Evolutionary conservation across 1,140 invertebrate species (phyloP), one percentile per base, ranked within the genome.

Genomic region (Himalopsyche phryganea): DNA sequence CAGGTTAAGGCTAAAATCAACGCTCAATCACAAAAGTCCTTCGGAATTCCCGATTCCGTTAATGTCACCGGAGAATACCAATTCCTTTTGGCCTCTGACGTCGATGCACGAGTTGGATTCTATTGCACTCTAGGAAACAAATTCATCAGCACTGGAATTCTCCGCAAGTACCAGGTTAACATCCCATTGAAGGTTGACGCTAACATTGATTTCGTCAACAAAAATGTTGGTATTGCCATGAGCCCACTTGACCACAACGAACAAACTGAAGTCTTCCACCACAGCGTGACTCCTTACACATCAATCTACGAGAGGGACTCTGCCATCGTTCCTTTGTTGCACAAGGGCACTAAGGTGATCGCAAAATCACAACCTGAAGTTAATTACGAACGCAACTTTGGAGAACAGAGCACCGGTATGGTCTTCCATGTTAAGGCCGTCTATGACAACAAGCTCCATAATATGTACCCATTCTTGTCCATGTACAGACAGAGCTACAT

Each of bases 91-190:
- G 74, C 78, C 17, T 66, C 67, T 40, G 82, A 82, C 54, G 57
- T 74, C 15, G 79, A 83, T 60, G 79, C 78, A 28, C 79, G 76
- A 63, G 67, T 85, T 63, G 81, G 84, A 17, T 87, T 87, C 66
- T 67, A 85, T 32, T 70, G 82, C 60, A 76, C 81, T 52, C 44
- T 87, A 0, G 84, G 85, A 74, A 80, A 79, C 13, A 68, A 74
- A 28, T 28, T 5, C 9, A 83, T 84, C 54, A 67, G 77, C 14
- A 75, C 80, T 19, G 85, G 85, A 61, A 66, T 82, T 5, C 79
- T 86, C 18, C 79, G 70, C 51, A 82, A 82, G 60, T 15, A 78
- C 0, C 81, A 86, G 58, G 0, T 83, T 0, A 66, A 82, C 59
- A 6, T 83, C 7, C 83, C 86, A 14, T 10, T 81, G 20, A 70